Evolutionary conservation across 2,113 vertebrate species (phyloP).

Genomic region (Azemiops feae): DNA sequence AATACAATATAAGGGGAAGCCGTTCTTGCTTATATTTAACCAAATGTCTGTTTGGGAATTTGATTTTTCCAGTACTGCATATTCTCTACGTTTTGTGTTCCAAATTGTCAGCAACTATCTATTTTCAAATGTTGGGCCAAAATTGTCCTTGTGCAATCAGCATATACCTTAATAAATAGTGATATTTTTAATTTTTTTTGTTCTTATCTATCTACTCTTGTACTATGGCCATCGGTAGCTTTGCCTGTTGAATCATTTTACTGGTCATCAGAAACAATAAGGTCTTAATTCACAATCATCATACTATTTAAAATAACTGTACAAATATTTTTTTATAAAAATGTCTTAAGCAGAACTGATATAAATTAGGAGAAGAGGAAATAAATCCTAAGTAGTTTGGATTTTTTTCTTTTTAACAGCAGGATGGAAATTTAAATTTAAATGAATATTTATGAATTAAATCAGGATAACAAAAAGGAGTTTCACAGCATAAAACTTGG

Average conservation of each 20-base stretch:
- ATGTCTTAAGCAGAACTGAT: neutral
- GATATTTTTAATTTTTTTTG: neutral
- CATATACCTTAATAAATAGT: neutral
- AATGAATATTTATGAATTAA: neutral
- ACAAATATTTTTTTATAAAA: neutral
- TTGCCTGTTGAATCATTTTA: neutral
- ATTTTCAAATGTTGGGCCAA: neutral
- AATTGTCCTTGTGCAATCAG: neutral
- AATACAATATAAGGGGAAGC: neutral
- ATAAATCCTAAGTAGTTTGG: neutral
- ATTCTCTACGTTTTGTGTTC: neutral
- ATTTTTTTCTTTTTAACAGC: neutral
- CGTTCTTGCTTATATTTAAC: neutral
- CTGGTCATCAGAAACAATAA: neutral
- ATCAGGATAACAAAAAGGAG: neutral
- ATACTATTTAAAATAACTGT: neutral
- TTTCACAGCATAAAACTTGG: neutral
- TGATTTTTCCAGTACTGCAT: neutral
- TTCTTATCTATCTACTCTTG: neutral
- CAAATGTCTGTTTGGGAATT: neutral
- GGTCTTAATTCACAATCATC: neutral
- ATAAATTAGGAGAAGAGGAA: neutral
- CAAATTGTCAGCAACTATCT: neutral
- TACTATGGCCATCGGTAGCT: neutral
- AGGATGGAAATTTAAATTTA: neutral